A percentile compares a stretch with the other conserved stretches of the same genome.
phyloP scores from a whole-genome alignment of 1,140 invertebrate genomes.

The Teleopsis dalmanni region DNA sequence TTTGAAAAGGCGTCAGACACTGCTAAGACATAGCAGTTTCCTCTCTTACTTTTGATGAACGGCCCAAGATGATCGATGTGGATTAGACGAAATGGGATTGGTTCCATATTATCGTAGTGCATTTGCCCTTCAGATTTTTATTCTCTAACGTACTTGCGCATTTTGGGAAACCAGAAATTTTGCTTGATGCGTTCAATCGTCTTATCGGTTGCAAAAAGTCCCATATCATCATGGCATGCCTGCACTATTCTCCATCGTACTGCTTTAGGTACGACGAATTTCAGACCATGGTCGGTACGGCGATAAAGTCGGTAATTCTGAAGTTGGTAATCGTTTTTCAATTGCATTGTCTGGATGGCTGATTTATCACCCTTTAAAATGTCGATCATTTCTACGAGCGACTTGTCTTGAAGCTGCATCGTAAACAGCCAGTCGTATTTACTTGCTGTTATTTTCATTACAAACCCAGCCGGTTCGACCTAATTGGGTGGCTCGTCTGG shows the following conservation, averaged over 20 bases:
- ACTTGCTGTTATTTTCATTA: too few species aligned
- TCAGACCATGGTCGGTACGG: neutral
- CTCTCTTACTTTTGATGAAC: conserved; percentile 21
- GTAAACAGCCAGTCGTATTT: too few species aligned
- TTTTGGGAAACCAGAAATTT: conserved; percentile 25
- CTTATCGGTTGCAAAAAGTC: conserved; percentile 23
- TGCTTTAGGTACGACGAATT: conserved; percentile 9
- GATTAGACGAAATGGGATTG: conserved; percentile 23
- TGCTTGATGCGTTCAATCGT: conserved; percentile 15
- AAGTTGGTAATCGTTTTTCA: neutral
- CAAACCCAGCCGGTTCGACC: too few species aligned
- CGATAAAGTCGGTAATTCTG: conserved; percentile 7
- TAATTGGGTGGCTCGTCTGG: too few species aligned
- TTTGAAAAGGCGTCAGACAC: conserved; percentile 36
- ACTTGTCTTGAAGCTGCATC: neutral
- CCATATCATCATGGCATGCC: conserved; percentile 20
- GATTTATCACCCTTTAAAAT: neutral
- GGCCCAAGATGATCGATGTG: conserved; percentile 34
- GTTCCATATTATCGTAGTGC: conserved; percentile 24
- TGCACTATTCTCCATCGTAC: conserved; percentile 9
- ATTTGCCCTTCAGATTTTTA: conserved; percentile 17
- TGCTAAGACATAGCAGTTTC: conserved; percentile 44
- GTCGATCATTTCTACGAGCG: neutral
- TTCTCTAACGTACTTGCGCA: conserved; percentile 21
- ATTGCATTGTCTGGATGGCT: neutral